Evolutionary conservation across 1,140 invertebrate species (phyloP).

Genomic region (Chelonus insularis): DNA sequence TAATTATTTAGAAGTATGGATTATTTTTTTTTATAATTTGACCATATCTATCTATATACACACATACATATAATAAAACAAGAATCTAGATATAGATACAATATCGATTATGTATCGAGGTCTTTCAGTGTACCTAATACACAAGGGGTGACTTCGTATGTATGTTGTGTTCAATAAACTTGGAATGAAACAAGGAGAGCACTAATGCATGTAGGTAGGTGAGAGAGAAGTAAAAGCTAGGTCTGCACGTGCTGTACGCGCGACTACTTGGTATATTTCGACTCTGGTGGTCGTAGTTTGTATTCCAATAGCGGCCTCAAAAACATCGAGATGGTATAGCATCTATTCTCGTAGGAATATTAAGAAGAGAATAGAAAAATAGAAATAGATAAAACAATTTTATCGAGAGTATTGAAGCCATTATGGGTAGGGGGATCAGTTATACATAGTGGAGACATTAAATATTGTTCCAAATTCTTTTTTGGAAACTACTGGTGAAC

Average conservation of each 20-base stretch:
- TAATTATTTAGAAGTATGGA: too few species aligned
- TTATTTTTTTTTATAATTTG: too few species aligned
- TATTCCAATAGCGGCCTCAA: constrained; percentile 45
- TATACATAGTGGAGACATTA: too few species aligned
- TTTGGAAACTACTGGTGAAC: too few species aligned
- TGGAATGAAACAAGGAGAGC: constrained; percentile 10
- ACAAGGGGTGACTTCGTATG: constrained; percentile 4
- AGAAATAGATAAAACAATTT: too few species aligned
- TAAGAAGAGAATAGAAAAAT: too few species aligned
- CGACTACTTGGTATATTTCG: constrained; percentile 12
- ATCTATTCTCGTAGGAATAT: constrained; percentile 34
- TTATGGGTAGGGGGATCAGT: too few species aligned
- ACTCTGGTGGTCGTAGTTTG: constrained; percentile 39
- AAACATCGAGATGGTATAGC: constrained; percentile 50
- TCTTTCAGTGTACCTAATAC: constrained; percentile 4
- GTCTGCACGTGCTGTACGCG: not conserved
- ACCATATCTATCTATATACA: not conserved
- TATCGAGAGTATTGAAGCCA: too few species aligned
- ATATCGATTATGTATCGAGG: constrained; percentile 18
- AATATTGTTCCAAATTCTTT: too few species aligned
- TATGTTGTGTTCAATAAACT: constrained; percentile 10
- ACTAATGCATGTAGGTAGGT: not conserved
- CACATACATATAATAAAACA: not conserved
- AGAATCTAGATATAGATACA: not conserved
- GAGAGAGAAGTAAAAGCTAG: not conserved